A percentile compares a stretch with the other conserved stretches of the same genome.
These are phyloP conservation scores for Eclectus roratus DNA, from an alignment of 2,113 vertebrate species.

Conservation along the genomic window DNA sequence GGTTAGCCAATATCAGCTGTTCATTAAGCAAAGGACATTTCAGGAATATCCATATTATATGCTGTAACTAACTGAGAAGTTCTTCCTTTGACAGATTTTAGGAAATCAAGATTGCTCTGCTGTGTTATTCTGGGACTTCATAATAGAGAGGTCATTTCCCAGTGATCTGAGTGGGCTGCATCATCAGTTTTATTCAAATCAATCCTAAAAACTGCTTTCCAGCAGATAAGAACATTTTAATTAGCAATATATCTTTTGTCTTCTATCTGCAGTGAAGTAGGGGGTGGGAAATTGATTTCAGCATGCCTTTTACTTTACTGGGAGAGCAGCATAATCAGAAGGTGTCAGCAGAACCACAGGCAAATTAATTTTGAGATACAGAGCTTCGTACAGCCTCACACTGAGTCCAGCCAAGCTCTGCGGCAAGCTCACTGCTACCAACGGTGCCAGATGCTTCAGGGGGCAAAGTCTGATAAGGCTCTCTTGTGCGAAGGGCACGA, in stretches of 20 bases:
- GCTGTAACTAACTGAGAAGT: constrained; percentile 43
- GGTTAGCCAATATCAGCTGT: constrained; percentile 77
- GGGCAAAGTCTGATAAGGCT: background rate
- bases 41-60: constrained; percentile 56
- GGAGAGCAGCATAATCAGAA: constrained; percentile 23
- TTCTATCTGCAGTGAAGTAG: constrained; percentile 6
- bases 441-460: accelerated
- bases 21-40: constrained; percentile 69
- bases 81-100: constrained; percentile 46
- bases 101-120: constrained; percentile 55
- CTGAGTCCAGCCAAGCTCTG: accelerated
- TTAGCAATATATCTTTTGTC: constrained; percentile 54
- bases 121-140: constrained; percentile 44
- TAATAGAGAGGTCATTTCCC: constrained; percentile 55
- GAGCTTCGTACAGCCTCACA: background rate
- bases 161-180: constrained; percentile 32
- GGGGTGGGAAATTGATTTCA: background rate
- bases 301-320: background rate
- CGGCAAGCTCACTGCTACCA: background rate
- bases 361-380: constrained; percentile 8
- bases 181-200: constrained; percentile 57
- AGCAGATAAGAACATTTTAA: constrained; percentile 55
- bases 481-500: background rate
- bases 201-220: constrained; percentile 42
- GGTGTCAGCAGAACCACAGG: constrained; percentile 49